These are phyloP conservation scores for Idaea straminata DNA, from an alignment of 2,888 invertebrate genomes.

Conservation along the genomic window DNA sequence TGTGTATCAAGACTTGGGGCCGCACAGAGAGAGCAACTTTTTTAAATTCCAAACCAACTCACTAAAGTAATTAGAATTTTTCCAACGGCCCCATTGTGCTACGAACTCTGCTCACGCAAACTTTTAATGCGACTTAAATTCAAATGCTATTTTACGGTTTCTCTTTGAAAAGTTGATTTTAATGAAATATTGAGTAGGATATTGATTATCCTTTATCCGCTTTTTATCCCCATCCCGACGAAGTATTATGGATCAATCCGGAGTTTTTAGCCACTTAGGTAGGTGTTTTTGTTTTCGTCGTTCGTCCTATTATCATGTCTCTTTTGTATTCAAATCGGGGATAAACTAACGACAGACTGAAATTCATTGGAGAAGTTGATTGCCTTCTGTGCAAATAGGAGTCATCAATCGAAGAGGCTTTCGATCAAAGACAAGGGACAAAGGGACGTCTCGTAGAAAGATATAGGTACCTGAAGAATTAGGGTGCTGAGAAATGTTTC, in stretches of 20 bases:
- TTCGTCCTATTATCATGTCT: not conserved
- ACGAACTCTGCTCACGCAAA: constrained; percentile 69
- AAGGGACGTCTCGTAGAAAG: constrained; percentile 53
- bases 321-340: constrained; percentile 42
- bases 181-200: constrained; percentile 52
- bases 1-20: constrained; percentile 44
- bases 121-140: constrained; percentile 77
- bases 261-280: constrained; percentile 3
- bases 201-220: constrained; percentile 34
- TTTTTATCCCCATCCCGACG: constrained; percentile 16
- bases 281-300: not conserved
- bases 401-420: constrained; percentile 71
- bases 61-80: constrained; percentile 76
- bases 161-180: constrained; percentile 62
- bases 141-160: constrained; percentile 73
- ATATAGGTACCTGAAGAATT: constrained; percentile 64
- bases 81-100: constrained; percentile 73
- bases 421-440: constrained; percentile 73
- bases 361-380: constrained; percentile 56
- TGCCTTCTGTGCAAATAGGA: constrained; percentile 61
- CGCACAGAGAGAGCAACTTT: constrained; percentile 59
- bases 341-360: constrained; percentile 45
- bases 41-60: constrained; percentile 67
- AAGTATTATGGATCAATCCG: not conserved
- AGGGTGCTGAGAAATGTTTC: constrained; percentile 53